Percentiles rank a stretch among this genome's conserved stretches.
Evolutionary conservation across 2,797 vertebrate species (phyloP).

Genomic region (Austrolebias charrua): DNA sequence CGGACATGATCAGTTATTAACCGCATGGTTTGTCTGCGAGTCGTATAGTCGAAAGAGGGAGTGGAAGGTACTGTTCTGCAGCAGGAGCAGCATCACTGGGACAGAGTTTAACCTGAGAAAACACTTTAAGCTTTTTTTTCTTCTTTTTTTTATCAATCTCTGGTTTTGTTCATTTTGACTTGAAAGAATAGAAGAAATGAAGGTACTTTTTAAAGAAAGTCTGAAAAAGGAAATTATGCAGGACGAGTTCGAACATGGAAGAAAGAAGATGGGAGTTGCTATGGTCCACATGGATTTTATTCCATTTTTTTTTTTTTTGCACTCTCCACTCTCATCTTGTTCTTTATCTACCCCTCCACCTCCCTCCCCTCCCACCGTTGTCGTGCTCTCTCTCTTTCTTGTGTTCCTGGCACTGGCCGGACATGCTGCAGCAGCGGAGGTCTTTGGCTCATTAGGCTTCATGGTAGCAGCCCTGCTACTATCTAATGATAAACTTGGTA

Average conservation of each 20-base stretch:
- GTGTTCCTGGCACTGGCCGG: conserved; percentile 76
- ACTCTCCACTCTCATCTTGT: conserved; percentile 67
- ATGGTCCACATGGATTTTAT: conserved; percentile 77
- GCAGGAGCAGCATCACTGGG: conserved; percentile 68
- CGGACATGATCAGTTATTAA: conserved; percentile 74
- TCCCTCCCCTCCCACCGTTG: conserved; percentile 50
- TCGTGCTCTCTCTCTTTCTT: conserved; percentile 52
- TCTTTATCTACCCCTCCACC: conserved; percentile 17
- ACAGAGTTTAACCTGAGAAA: conserved; percentile 73
- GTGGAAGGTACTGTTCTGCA: conserved; percentile 79
- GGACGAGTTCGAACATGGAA: conserved; percentile 66
- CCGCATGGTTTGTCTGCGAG: conserved; percentile 71
- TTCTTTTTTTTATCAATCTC: background rate
- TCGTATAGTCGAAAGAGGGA: conserved; percentile 69
- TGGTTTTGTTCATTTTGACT: conserved; percentile 44
- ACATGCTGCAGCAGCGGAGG: conserved; percentile 79
- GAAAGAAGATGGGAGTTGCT: conserved; percentile 73
- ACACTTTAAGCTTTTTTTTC: conserved; percentile 60
- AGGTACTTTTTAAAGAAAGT: conserved; percentile 54
- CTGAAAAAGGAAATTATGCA: conserved; percentile 63
- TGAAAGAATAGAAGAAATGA: conserved; percentile 51
- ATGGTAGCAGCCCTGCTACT: conserved; percentile 74
- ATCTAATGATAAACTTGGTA: conserved; percentile 76
- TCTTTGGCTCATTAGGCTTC: conserved; percentile 80
- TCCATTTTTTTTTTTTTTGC: conserved; percentile 41